phyloP scores from a whole-genome alignment of 2,797 vertebrate species.

The Gorsachius magnificus region DNA sequence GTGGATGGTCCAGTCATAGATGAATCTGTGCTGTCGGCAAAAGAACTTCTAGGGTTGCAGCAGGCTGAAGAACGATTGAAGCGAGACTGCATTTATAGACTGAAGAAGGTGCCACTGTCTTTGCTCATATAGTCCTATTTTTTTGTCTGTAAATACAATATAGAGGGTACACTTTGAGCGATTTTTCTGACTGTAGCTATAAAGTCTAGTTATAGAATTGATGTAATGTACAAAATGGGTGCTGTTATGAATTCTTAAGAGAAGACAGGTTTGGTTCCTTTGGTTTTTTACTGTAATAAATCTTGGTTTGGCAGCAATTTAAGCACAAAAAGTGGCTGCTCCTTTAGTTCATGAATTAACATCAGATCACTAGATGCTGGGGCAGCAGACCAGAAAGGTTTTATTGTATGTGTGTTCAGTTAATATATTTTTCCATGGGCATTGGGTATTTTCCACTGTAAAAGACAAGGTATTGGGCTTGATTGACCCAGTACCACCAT shows the following conservation, averaged over 20 bases:
- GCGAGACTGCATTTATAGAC: conserved; percentile 81
- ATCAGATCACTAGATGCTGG: neutral
- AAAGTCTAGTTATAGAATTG: neutral
- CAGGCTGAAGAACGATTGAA: conserved; percentile 84
- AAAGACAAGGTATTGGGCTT: neutral
- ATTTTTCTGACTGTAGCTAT: neutral
- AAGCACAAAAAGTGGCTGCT: neutral
- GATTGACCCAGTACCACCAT: neutral
- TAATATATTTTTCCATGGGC: neutral
- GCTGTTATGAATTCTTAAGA: neutral
- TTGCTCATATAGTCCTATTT: neutral
- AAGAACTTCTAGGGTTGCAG: conserved; percentile 80
- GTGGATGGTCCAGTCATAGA: conserved; percentile 78
- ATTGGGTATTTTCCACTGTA: neutral
- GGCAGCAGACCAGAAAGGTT: neutral
- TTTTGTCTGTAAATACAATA: neutral
- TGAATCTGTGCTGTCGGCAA: conserved; percentile 79
- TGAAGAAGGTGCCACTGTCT: conserved; percentile 82
- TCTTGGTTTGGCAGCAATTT: neutral
- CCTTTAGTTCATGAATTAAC: neutral
- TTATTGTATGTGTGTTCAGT: neutral
- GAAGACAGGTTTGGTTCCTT: neutral
- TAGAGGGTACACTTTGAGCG: neutral
- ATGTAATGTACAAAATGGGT: neutral
- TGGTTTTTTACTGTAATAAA: neutral